A percentile compares a stretch with the other conserved stretches of the same genome.
Evolutionary conservation across 2,113 vertebrate species (phyloP).

Genomic region (Campylorhamphus procurvoides): DNA sequence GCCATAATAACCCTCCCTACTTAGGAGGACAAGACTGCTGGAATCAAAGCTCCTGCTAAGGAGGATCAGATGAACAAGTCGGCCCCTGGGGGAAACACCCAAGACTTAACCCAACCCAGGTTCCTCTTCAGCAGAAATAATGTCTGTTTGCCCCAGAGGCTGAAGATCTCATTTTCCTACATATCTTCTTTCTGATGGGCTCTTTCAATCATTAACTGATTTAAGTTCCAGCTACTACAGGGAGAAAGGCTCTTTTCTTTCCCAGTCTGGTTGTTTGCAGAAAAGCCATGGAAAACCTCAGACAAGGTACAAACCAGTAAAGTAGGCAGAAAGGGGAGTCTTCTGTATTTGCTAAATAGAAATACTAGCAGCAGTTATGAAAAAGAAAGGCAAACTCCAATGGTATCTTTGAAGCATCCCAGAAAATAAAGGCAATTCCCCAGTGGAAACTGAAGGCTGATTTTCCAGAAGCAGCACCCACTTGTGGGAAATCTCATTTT

Average conservation of each 20-base stretch:
- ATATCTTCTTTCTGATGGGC: background rate
- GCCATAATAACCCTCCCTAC: background rate
- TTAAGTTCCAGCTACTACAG: background rate
- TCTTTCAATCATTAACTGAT: background rate
- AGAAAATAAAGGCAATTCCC: background rate
- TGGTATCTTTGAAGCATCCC: background rate
- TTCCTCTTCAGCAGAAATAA: background rate
- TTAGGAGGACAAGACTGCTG: background rate
- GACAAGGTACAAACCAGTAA: background rate
- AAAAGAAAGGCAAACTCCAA: background rate
- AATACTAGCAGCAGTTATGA: background rate
- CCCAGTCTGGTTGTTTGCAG: background rate
- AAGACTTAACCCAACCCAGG: background rate
- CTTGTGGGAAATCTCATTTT: constrained; percentile 9
- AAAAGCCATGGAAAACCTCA: background rate
- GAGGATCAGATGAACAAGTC: background rate
- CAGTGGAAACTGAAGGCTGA: background rate
- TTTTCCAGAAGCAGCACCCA: background rate
- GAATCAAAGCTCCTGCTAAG: background rate
- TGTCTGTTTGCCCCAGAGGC: background rate
- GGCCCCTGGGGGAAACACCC: background rate
- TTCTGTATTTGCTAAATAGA: background rate
- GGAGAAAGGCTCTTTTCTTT: background rate
- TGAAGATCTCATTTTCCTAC: background rate
- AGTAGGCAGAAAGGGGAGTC: background rate